Evolutionary conservation across 2,113 vertebrate genomes (phyloP).

Genomic region (human): DNA sequence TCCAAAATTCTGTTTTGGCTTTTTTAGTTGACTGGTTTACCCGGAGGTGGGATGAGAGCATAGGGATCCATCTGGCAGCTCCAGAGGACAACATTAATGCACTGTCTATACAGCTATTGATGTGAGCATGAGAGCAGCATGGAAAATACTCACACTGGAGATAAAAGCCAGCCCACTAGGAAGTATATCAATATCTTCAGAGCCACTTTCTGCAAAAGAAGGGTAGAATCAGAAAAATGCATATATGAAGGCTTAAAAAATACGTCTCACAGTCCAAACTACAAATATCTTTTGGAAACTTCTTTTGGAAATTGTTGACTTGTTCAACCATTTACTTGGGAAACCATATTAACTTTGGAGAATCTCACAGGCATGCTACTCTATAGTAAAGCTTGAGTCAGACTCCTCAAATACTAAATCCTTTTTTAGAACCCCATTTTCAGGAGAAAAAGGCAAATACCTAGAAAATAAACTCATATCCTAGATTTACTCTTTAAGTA

Average conservation of each 20-base stretch:
- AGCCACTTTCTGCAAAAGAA: conserved; percentile 84
- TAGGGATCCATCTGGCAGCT: conserved; percentile 18
- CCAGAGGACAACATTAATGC: conserved; percentile 16
- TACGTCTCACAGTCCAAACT: neutral
- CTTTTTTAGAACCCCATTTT: neutral
- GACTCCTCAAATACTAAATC: neutral
- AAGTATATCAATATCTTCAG: conserved; percentile 88
- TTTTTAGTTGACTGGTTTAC: conserved; percentile 13
- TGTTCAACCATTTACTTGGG: conserved; percentile 41
- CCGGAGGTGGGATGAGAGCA: neutral
- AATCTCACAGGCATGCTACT: neutral
- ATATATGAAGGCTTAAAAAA: neutral
- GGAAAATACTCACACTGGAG: conserved; percentile 84
- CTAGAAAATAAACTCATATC: neutral
- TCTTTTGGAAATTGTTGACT: neutral
- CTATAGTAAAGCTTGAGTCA: neutral
- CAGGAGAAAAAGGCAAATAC: neutral
- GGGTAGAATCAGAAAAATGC: conserved; percentile 37
- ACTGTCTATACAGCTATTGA: conserved; percentile 13
- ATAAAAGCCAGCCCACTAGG: conserved; percentile 88
- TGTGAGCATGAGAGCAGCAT: neutral
- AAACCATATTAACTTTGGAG: conserved; percentile 41
- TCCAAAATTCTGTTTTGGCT: neutral
- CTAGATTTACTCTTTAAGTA: conserved; percentile 45
- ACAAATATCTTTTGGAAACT: conserved; percentile 4